Evolutionary conservation across 2,113 vertebrate genomes (phyloP).

Genomic region (Melanerpes formicivorus): DNA sequence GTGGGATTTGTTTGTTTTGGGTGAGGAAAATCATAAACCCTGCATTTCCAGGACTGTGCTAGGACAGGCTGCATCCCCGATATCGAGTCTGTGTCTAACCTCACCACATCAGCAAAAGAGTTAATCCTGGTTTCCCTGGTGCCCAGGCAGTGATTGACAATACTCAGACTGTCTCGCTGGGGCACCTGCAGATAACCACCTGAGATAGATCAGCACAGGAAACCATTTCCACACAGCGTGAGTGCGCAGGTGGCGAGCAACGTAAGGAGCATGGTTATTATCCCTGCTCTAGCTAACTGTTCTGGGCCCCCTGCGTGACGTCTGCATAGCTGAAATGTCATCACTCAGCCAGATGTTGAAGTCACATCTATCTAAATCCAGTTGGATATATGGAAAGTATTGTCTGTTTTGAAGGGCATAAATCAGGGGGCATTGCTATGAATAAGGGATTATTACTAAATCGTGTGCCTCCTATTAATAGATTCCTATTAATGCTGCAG

Average conservation of each 20-base stretch:
- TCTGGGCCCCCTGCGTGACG: slow-evolving; percentile 45
- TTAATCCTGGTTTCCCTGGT: neutral
- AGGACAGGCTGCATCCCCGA: neutral
- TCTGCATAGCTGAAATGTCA: slow-evolving; percentile 61
- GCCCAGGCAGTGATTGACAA: slow-evolving; percentile 39
- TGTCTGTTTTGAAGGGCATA: slow-evolving; percentile 51
- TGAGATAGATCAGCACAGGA: slow-evolving; percentile 67
- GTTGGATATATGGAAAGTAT: slow-evolving; percentile 42
- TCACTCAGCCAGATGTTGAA: slow-evolving; percentile 74
- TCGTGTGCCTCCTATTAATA: slow-evolving; percentile 72
- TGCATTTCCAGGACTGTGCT: neutral
- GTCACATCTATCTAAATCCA: slow-evolving; percentile 48
- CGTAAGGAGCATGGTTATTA: slow-evolving; percentile 48
- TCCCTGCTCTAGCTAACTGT: slow-evolving; percentile 31
- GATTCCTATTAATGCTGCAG: slow-evolving; percentile 77
- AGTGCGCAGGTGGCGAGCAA: slow-evolving; percentile 52
- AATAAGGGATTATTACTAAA: slow-evolving; percentile 70
- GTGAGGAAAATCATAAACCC: neutral
- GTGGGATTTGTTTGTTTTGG: neutral
- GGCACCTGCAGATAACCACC: slow-evolving; percentile 56
- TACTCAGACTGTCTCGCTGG: slow-evolving; percentile 8
- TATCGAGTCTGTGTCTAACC: neutral
- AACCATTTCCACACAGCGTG: slow-evolving; percentile 53
- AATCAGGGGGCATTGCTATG: slow-evolving; percentile 66
- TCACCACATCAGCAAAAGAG: neutral